Percentiles rank a stretch among this genome's conserved stretches.
Conservation (phyloP, 2,113 vertebrate species). For the Hucho hucho region DNA sequence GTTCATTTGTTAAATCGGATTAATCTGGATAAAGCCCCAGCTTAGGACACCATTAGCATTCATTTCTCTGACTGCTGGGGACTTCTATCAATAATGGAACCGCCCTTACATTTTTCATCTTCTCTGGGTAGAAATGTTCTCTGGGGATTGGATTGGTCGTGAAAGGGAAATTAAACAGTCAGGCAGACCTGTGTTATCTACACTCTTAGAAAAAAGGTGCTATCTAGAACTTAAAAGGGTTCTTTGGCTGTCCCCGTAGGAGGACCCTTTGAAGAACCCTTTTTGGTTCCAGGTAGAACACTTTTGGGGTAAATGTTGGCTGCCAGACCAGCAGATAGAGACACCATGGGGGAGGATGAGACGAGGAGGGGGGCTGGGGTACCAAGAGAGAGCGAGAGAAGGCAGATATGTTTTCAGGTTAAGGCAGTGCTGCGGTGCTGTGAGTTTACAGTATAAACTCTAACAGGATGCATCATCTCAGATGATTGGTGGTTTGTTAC, state of each 20-base stretch:
- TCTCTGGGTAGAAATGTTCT: slow-evolving; percentile 49
- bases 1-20: slow-evolving; percentile 67
- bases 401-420: no score
- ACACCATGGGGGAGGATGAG: not conserved
- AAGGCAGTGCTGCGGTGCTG: no score
- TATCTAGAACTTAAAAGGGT: no score
- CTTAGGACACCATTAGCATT: slow-evolving; percentile 69
- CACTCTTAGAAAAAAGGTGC: slow-evolving; percentile 5
- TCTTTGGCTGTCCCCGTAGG: no score
- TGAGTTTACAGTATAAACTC: no score
- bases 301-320: not conserved
- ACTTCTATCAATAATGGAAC: slow-evolving; percentile 72
- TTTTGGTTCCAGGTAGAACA: no score
- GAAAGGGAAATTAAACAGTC: slow-evolving; percentile 53
- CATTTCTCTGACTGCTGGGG: slow-evolving; percentile 58
- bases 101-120: slow-evolving; percentile 60
- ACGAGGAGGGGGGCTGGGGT: not conserved
- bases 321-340: not conserved
- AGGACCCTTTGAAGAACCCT: no score
- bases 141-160: slow-evolving; percentile 56
- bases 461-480: no score
- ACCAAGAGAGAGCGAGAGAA: no score
- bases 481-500: no score
- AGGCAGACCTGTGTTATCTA: slow-evolving; percentile 47
- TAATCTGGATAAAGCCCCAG: slow-evolving; percentile 65